phyloP scores from a whole-genome alignment of 2,113 vertebrate genomes.

The Collichthys lucidus region DNA sequence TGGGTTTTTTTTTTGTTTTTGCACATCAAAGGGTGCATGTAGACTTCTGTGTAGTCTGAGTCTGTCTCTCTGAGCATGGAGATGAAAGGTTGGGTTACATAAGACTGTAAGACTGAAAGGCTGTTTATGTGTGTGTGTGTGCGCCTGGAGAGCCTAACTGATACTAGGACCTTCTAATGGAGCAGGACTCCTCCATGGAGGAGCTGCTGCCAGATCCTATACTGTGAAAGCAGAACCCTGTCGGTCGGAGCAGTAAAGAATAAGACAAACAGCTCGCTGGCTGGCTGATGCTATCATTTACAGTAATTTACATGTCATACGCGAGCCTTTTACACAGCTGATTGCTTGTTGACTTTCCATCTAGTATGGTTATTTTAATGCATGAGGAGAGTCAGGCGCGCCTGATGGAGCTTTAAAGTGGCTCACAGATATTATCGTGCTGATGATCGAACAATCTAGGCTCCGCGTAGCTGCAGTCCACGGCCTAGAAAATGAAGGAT shows the following conservation, averaged over 20 bases:
- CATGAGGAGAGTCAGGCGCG: slow-evolving; percentile 24
- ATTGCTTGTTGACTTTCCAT: slow-evolving; percentile 49
- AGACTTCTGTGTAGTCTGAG: slow-evolving; percentile 64
- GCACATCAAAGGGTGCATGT: slow-evolving; percentile 59
- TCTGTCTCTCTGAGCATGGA: slow-evolving; percentile 62
- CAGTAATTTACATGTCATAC: slow-evolving; percentile 59
- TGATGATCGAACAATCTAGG: background rate
- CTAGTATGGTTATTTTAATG: slow-evolving; percentile 43
- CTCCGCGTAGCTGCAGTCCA: slow-evolving; percentile 11
- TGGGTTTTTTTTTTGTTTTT: slow-evolving; percentile 44
- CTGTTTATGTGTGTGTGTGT: slow-evolving; percentile 53
- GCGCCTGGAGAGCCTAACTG: slow-evolving; percentile 66
- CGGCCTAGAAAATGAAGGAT: slow-evolving; percentile 5
- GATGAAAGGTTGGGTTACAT: slow-evolving; percentile 76
- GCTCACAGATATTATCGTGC: slow-evolving; percentile 48
- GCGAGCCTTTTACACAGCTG: slow-evolving; percentile 26
- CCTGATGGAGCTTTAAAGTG: slow-evolving; percentile 48
- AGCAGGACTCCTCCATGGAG: slow-evolving; percentile 38
- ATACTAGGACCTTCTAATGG: slow-evolving; percentile 64
- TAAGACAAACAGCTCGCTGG: slow-evolving; percentile 40
- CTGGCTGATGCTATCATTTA: slow-evolving; percentile 44
- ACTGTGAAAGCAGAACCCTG: slow-evolving; percentile 32
- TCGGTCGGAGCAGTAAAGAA: slow-evolving; percentile 44
- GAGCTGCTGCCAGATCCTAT: slow-evolving; percentile 40
- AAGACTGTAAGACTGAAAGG: slow-evolving; percentile 53